Evolutionary conservation across 2,113 vertebrate species (phyloP), one percentile per base, ranked within the genome.

Genomic region (Ageneiosus marmoratus): DNA sequence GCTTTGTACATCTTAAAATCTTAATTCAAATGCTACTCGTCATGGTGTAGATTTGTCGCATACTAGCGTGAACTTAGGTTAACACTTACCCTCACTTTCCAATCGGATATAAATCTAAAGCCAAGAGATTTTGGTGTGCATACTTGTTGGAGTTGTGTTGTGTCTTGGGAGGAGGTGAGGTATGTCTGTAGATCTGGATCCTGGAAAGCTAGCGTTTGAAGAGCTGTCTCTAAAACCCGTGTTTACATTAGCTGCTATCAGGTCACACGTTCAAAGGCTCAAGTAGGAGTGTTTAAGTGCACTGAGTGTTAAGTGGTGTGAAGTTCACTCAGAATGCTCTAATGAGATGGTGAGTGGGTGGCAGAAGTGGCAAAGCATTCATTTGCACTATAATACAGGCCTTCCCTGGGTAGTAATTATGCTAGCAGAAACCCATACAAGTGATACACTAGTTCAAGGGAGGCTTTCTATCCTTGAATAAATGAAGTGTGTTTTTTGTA

Each of bases 181-280:
- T 89, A 86, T 85, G 89, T 88, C 80, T 86, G 88, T 87, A 88
- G 86, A 86, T 82, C 48, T n/a, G 41, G 58, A 84, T 86, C 78
- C 85, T 48, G 15, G 55, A 48, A 76, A 86, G 80, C 56, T 37
- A 41, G 86, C 5, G 70, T 88, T 88, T 89, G 85, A 92, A 92
- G 86, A 56, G 74, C 73, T 32, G 50, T 84, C 70, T 81, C 79
- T 83, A 58, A 53, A 82, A 80, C 70, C 85, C 7, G 5, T 94
- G 90, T 94, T 93, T 93, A 91, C 88, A 85, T 90, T 85, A 55
- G 67, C 60, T 89, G 79, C 86, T 91, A 90, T 92, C 90, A 87
- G 87, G 73, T 79, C 83, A 53, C 67, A 44, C 37, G 89, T 92
- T 92, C 90, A 92, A 93, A 92, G 91, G 90, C 89, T 86, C 78